Evolutionary conservation across 92 coral and sea anemone genomes (phyloP).

Genomic region (Epizoanthus scotinus): DNA sequence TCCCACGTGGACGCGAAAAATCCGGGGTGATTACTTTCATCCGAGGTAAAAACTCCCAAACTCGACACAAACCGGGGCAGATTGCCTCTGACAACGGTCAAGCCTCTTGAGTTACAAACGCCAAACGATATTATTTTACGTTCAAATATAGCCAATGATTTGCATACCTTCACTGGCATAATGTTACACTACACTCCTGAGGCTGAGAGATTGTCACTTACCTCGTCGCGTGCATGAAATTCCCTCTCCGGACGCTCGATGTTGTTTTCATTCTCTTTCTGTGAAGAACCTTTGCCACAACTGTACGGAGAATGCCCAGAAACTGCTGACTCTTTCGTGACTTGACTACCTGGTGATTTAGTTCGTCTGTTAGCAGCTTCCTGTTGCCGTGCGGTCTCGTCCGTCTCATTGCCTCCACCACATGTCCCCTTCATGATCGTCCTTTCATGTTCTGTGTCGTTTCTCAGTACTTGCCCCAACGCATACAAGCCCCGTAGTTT

Average conservation of each 20-base stretch:
- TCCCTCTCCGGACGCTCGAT: constrained; percentile 12
- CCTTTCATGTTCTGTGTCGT: background rate
- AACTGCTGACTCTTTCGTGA: constrained; percentile 28
- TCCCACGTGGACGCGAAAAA: constrained; percentile 4
- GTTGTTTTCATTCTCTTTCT: constrained; percentile 8
- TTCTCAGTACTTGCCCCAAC: constrained; percentile 43
- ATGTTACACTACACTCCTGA: constrained; percentile 35
- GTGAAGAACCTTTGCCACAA: background rate
- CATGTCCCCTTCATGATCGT: background rate
- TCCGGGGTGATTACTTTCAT: constrained; percentile 1
- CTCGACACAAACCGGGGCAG: constrained; percentile 31
- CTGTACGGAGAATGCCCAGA: background rate
- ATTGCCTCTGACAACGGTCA: constrained; percentile 39
- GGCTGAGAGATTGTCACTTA: constrained; percentile 24
- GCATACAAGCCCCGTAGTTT: constrained; percentile 53
- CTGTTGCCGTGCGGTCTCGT: constrained; percentile 10
- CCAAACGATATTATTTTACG: constrained; percentile 45
- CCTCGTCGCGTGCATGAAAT: constrained; percentile 37
- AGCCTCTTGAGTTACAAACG: constrained; percentile 45
- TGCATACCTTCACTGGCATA: constrained; percentile 37
- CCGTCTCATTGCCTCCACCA: constrained; percentile 21
- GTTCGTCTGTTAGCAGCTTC: constrained; percentile 21
- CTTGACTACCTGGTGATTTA: constrained; percentile 3
- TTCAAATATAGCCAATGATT: constrained; percentile 45
- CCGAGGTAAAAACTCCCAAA: background rate